phyloP scores from a whole-genome alignment of 2,113 vertebrate genomes.

The Centropus bengalensis region DNA sequence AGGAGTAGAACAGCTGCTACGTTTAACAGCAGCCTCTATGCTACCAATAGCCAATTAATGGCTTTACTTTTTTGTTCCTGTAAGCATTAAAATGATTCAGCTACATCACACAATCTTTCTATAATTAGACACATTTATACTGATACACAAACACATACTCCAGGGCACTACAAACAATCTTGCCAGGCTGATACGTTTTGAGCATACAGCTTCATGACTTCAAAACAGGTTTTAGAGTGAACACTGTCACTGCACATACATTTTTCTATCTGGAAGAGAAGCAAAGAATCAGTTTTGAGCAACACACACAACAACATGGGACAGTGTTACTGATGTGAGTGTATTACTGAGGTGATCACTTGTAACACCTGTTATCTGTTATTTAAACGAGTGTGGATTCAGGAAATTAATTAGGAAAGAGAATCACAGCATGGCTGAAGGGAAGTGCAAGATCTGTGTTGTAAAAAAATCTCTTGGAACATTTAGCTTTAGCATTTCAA shows the following conservation, averaged over 20 bases:
- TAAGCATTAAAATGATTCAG: slow-evolving; percentile 15
- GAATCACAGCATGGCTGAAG: background rate
- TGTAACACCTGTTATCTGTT: background rate
- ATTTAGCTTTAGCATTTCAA: slow-evolving; percentile 3
- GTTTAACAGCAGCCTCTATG: background rate
- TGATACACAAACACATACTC: background rate
- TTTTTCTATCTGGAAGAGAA: background rate
- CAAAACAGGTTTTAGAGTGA: slow-evolving; percentile 9
- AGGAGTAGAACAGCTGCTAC: slow-evolving; percentile 26
- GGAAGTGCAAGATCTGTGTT: background rate
- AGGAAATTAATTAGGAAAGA: background rate
- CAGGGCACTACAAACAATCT: background rate
- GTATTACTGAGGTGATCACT: background rate
- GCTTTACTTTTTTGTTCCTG: background rate
- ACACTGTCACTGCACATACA: background rate
- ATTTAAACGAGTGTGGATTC: background rate
- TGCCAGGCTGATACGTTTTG: background rate
- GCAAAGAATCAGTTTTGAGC: background rate
- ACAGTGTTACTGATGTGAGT: background rate
- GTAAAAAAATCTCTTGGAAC: background rate
- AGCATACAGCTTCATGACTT: slow-evolving; percentile 13
- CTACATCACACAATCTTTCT: background rate
- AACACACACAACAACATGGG: background rate
- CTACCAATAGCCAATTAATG: slow-evolving; percentile 22
- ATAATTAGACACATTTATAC: background rate